Base-by-base conservation (phyloP, 2,113 vertebrate genomes). In the Sterrhoptilus dennistouni region DNA sequence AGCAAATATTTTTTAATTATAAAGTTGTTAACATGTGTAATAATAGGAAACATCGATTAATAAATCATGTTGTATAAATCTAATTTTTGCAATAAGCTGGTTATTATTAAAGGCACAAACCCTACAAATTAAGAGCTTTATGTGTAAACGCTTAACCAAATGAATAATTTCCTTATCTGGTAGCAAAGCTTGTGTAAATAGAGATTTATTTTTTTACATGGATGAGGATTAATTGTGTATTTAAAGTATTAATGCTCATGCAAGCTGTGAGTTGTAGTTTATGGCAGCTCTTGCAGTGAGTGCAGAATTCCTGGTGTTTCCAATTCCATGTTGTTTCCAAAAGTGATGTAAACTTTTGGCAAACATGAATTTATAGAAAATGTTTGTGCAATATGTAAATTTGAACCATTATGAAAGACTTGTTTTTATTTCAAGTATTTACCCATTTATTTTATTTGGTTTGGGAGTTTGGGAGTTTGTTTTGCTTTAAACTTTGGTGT, bases 71-170 rank as follows among this genome's bases (percentile, higher is more conserved):
- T 91, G 69, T 82, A 49, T 80, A 79, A 93, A 61, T n/a, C 44
- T 82, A 88, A 45, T 42, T 50, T 92, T 88, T 89, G 82, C 81
- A 79, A 31, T 57, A 40, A 88, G 20, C 57, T 94, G 28, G 28
- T 81, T 87, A 65, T 93, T 90, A 29, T 91, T 95, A 95, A 66
- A 65, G 57, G 13, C 85, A 81, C 12, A 20, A 83, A 84, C 65
- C 54, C 61, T 81, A 68, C n/a, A 83, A 61, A 82, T 89, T 85
- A 76, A 69, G 52, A 53, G 18, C 20, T 83, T 54, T 60, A 14
- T 93, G 18, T 72, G 25, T 36, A 44, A 86, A 33, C 4, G 0
- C 63, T 75, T 85, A 82, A 72, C 44, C 28, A 65, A 53, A 25
- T 70, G 8, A 66, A 13, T 80, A 47, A 38, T 76, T 90, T 91